Conservation (phyloP, 2,888 invertebrate species). For the Frankliniella intonsa region DNA sequence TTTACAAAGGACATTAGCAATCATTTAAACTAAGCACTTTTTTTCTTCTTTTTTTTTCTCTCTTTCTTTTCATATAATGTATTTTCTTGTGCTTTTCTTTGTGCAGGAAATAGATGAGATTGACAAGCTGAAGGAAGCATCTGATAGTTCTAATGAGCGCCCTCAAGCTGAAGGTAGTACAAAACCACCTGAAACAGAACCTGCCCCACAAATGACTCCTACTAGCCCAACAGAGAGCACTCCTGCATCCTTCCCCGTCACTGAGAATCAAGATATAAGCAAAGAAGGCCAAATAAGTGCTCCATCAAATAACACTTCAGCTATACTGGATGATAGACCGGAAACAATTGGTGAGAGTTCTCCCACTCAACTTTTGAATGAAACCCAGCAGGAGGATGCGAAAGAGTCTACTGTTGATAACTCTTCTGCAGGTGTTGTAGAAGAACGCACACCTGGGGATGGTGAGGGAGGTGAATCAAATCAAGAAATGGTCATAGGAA, state of each 20-base stretch:
- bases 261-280: neutral
- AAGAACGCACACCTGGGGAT: constrained; percentile 20
- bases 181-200: neutral
- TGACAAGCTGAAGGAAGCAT: constrained; percentile 30
- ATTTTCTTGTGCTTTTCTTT: no score
- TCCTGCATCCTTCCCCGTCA: neutral
- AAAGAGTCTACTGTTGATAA: neutral
- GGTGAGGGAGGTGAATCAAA: constrained; percentile 33
- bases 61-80: no score
- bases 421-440: neutral
- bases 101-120: neutral
- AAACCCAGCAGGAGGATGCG: neutral
- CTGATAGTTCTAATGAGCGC: constrained; percentile 30
- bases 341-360: constrained; percentile 12
- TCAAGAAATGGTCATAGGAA: constrained; percentile 44
- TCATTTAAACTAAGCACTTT: neutral
- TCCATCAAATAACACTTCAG: neutral
- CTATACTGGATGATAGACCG: neutral
- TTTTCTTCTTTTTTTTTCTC: neutral
- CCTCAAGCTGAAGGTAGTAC: constrained; percentile 8
- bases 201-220: neutral
- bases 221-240: neutral
- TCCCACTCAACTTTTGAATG: neutral
- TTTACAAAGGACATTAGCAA: neutral
- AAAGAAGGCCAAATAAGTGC: neutral